A percentile compares a stretch with the other conserved stretches of the same genome.
Evolutionary conservation across 2,888 invertebrate species (phyloP).

Genomic region (Noctuana brunneofusca): DNA sequence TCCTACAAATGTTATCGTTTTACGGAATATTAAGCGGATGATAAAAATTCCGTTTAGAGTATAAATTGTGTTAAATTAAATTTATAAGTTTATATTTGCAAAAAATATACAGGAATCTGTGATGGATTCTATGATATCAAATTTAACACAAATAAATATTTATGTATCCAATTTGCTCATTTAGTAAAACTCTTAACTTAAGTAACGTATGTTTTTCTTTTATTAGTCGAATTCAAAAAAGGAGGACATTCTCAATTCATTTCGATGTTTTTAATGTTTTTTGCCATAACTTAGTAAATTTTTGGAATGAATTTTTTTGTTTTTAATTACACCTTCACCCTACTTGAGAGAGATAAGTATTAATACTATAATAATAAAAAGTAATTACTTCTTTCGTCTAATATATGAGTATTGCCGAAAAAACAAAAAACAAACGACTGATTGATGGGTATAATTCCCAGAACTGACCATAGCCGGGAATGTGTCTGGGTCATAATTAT

Average conservation of each 20-base stretch:
- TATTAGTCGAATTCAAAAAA: too few species aligned
- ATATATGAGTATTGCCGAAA: conserved; percentile 13
- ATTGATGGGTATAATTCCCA: conserved; percentile 29
- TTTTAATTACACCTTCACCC: too few species aligned
- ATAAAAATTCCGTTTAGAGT: conserved; percentile 5
- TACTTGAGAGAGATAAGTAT: neutral
- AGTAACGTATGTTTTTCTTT: too few species aligned
- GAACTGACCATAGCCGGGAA: conserved; percentile 26
- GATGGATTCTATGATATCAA: conserved; percentile 2
- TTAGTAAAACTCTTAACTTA: too few species aligned
- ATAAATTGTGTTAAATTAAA: neutral
- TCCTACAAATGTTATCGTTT: neutral
- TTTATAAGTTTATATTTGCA: neutral
- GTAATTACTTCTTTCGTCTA: conserved; percentile 3
- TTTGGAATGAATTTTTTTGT: too few species aligned
- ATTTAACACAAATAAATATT: neutral
- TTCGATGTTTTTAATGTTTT: too few species aligned
- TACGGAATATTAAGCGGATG: conserved; percentile 1
- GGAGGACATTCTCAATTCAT: too few species aligned
- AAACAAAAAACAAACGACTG: conserved; percentile 25
- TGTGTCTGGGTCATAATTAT: conserved; percentile 34
- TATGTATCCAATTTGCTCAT: too few species aligned
- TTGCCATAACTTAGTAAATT: too few species aligned
- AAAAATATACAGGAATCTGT: neutral
- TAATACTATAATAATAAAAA: neutral